Base-by-base conservation (phyloP, 2,888 invertebrate species). In the Aleiodes testaceus region DNA sequence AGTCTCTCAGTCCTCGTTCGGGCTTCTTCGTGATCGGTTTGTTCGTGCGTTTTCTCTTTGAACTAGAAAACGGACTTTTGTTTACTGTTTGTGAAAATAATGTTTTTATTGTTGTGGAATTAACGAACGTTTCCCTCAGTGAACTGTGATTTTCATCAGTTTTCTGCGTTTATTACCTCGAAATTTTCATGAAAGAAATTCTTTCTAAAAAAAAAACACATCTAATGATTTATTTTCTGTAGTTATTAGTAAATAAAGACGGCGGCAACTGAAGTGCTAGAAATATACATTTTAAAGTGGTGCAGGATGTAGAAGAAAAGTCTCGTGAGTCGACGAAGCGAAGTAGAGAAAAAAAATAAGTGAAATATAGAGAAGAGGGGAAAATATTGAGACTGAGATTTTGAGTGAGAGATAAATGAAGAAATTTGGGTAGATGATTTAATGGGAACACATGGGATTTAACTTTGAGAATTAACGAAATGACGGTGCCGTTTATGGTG, bases 1-100 rank as follows among this genome's bases (percentile, higher is more conserved):
- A 71, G 76, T 78, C 77, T 80, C 26, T 63, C 82, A 84, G 84
- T 84, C 83, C 84, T 82, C 80, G 82, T 82, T 79, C 84, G 81
- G 82, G 76, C 82, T 81, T 82, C 81, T 74, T 77, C 79, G 82
- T 79, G 82, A 79, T 76, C 22, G 14, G 52, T 61, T 66, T 44
- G 52, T 63, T 69, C 50, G 44, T 61, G 22, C 11, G 20, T 63
- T 20, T 50, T 18, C 7, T 42, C 26, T 44, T 36, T 18, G 9
- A 50, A 66, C 22, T 53, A 7, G 36, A 52, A 26, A 12, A 42
- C 36, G 2, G 14, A n/a, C n/a, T 22, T 16, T 52, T 52, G 52
- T 52, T 20, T 12, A 52, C 52, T 52, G 52, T 18, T 52, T 52
- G 52, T 52, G 52, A 52, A 18, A 49, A 49, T 30, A 55, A 36